phyloP scores from a whole-genome alignment of 2,113 vertebrate species.

The Motacilla alba region DNA sequence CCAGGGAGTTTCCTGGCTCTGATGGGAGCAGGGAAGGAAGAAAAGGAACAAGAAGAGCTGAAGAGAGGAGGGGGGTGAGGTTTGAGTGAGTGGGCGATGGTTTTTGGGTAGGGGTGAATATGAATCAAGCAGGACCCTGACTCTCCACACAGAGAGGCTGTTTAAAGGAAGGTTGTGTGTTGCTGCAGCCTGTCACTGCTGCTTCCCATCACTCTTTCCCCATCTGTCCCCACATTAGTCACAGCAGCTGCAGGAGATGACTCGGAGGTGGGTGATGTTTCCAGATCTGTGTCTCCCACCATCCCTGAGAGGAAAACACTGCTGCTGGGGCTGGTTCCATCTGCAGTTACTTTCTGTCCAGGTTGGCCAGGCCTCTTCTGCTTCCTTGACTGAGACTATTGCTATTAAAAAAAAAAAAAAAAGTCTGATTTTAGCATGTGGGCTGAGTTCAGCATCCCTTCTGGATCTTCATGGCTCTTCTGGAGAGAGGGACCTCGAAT shows the following conservation, averaged over 20 bases:
- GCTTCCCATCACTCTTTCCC: not conserved
- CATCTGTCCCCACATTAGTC: not conserved
- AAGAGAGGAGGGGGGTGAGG: not conserved
- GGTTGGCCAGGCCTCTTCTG: not conserved
- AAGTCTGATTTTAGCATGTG: not conserved
- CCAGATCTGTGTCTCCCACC: not conserved
- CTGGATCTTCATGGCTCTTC: not conserved
- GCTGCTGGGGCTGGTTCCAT: not conserved
- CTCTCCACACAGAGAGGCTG: rapidly evolving
- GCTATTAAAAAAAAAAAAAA: not conserved
- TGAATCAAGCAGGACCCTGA: not conserved
- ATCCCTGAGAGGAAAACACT: not conserved
- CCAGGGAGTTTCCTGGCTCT: not conserved
- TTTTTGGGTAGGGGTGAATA: not conserved
- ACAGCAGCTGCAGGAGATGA: not conserved
- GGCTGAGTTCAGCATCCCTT: not conserved
- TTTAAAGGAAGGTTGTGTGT: not conserved
- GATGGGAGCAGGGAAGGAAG: not conserved
- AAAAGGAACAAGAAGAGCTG: not conserved
- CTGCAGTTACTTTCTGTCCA: not conserved
- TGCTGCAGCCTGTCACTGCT: not conserved
- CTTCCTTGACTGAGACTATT: not conserved
- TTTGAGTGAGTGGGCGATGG: not conserved
- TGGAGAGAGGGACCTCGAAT: not conserved
- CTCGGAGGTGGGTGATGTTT: not conserved